These are phyloP conservation scores for Oryctes rhinoceros DNA, from an alignment of 1,140 invertebrate species.

Conservation along the genomic window DNA sequence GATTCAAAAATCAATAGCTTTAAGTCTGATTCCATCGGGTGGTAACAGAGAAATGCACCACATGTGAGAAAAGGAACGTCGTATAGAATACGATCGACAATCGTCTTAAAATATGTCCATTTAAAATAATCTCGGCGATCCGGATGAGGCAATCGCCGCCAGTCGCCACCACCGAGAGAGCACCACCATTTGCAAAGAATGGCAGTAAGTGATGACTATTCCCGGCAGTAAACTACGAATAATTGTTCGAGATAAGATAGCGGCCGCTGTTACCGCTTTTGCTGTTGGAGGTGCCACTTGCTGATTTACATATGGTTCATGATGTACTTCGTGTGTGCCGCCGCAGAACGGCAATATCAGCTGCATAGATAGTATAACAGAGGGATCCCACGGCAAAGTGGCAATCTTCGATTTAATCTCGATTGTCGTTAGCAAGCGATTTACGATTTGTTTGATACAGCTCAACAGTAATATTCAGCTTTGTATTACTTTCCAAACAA, in stretches of 20 bases:
- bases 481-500: not conserved
- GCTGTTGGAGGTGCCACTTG: slow-evolving; percentile 49
- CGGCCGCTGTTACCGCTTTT: slow-evolving; percentile 46
- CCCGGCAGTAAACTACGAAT: slow-evolving; percentile 54
- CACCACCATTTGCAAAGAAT: slow-evolving; percentile 55
- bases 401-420: slow-evolving; percentile 29
- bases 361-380: slow-evolving; percentile 1
- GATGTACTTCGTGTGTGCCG: slow-evolving; percentile 31
- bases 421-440: slow-evolving; percentile 36
- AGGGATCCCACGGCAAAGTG: not conserved
- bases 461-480: slow-evolving; percentile 12
- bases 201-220: slow-evolving; percentile 53
- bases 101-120: slow-evolving; percentile 50
- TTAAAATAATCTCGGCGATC: slow-evolving; percentile 52
- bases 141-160: slow-evolving; percentile 50
- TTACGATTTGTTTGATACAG: slow-evolving; percentile 31
- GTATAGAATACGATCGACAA: slow-evolving; percentile 26
- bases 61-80: not conserved
- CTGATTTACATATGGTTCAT: slow-evolving; percentile 51
- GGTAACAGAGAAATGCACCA: slow-evolving; percentile 47
- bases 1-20: slow-evolving; percentile 51
- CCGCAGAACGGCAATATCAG: slow-evolving; percentile 27
- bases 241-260: slow-evolving; percentile 57
- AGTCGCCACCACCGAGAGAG: slow-evolving; percentile 36
- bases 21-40: slow-evolving; percentile 55